phyloP scores from a whole-genome alignment of 2,797 vertebrate species.

The Antennarius maculatus region DNA sequence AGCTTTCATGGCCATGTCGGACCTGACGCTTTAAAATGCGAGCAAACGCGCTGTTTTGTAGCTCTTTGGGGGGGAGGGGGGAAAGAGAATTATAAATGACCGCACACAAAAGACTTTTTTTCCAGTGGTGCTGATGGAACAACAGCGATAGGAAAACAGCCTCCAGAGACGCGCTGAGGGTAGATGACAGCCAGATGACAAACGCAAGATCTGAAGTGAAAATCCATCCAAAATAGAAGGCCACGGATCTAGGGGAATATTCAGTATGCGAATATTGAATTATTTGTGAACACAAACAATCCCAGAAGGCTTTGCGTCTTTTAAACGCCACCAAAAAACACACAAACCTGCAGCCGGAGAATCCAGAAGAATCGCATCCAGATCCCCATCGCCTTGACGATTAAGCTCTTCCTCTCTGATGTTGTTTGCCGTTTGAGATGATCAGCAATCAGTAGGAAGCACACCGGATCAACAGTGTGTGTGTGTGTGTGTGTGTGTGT shows the following conservation, averaged over 20 bases:
- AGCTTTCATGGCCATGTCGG: conserved; percentile 74
- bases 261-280: conserved; percentile 57
- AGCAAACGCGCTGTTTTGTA: conserved; percentile 71
- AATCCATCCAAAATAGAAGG: conserved; percentile 41
- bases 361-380: not conserved
- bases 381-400: too few relatives aligned
- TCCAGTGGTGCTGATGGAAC: conserved; percentile 30
- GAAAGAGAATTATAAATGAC: conserved; percentile 70
- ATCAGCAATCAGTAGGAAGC: conserved; percentile 22
- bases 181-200: conserved; percentile 46
- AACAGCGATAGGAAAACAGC: conserved; percentile 47
- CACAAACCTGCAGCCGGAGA: conserved; percentile 34
- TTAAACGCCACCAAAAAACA: conserved; percentile 26
- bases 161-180: conserved; percentile 36
- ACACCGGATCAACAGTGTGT: conserved; percentile 20
- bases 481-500: conserved; percentile 11
- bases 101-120: conserved; percentile 53
- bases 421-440: conserved; percentile 23
- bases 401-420: not conserved
- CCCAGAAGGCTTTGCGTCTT: conserved; percentile 30
- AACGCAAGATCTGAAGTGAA: conserved; percentile 54
- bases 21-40: conserved; percentile 65
- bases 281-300: conserved; percentile 65
- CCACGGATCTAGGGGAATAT: conserved; percentile 57
- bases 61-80: conserved; percentile 52